These are phyloP conservation scores for Drosophila buzzatii DNA, from an alignment of 2,888 invertebrate species.

Conservation along the genomic window DNA sequence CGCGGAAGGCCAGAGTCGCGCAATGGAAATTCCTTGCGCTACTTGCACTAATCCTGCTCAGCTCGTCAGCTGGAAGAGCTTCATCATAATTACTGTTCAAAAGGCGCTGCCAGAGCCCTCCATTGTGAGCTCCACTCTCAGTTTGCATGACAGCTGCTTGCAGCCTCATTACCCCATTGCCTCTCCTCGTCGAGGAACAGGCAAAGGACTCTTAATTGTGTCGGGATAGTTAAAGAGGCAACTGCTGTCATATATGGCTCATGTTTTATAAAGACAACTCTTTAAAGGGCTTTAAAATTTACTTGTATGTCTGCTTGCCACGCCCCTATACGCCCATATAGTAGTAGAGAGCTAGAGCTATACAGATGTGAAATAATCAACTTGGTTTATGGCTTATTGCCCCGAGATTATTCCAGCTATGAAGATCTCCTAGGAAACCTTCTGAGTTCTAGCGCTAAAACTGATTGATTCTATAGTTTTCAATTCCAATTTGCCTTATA, in stretches of 20 bases:
- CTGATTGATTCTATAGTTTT: not conserved
- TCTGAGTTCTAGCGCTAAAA: not conserved
- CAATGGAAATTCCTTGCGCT: not conserved
- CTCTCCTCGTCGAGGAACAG: not conserved
- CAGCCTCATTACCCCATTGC: not conserved
- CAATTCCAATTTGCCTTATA: not conserved
- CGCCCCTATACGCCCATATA: too few relatives aligned
- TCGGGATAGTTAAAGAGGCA: not conserved
- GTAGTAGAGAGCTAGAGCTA: too few relatives aligned
- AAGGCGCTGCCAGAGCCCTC: not conserved
- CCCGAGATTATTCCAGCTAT: too few relatives aligned
- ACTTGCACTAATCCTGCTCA: not conserved
- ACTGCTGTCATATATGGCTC: not conserved
- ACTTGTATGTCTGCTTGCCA: not conserved
- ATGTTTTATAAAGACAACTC: not conserved
- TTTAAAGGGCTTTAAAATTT: not conserved
- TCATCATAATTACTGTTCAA: not conserved
- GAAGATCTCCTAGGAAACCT: not conserved
- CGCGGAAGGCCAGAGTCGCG: not conserved
- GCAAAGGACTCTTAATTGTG: not conserved
- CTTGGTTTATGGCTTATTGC: too few relatives aligned
- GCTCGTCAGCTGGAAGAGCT: not conserved
- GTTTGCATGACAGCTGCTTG: not conserved
- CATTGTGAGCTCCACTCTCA: not conserved
- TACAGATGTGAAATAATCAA: too few relatives aligned